Evolutionary conservation across 2,888 invertebrate genomes (phyloP).

Genomic region (Clepsis dumicolana): DNA sequence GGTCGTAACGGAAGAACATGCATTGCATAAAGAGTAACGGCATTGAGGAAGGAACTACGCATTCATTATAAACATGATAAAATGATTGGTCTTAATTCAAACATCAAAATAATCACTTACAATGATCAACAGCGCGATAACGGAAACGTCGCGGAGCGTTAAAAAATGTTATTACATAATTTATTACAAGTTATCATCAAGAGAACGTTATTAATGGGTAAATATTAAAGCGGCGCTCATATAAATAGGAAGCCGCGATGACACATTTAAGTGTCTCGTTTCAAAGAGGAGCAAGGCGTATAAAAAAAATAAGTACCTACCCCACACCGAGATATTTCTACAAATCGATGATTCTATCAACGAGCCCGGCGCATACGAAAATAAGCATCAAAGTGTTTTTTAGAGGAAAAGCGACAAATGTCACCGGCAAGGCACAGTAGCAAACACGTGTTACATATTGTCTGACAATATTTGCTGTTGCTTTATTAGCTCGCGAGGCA

Average conservation of each 20-base stretch:
- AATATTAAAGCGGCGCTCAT: conserved; percentile 69
- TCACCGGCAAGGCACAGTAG: conserved; percentile 75
- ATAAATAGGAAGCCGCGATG: conserved; percentile 80
- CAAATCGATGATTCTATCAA: conserved; percentile 83
- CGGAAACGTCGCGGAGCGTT: conserved; percentile 59
- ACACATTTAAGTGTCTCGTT: conserved; percentile 80
- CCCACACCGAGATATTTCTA: conserved; percentile 79
- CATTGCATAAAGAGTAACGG: background rate
- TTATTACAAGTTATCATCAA: conserved; percentile 63
- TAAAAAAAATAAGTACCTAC: conserved; percentile 68
- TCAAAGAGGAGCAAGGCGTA: conserved; percentile 72
- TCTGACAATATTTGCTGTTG: conserved; percentile 82
- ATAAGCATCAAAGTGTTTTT: conserved; percentile 85
- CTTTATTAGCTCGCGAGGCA: conserved; percentile 76
- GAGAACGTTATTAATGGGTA: conserved; percentile 62
- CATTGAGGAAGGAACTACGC: conserved; percentile 1
- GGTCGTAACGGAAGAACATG: background rate
- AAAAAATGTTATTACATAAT: conserved; percentile 55
- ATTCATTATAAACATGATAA: conserved; percentile 26
- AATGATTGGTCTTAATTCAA: conserved; percentile 35
- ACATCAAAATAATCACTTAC: conserved; percentile 39
- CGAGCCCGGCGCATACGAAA: conserved; percentile 80
- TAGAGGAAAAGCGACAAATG: conserved; percentile 81
- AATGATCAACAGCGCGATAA: conserved; percentile 63
- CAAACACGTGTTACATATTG: conserved; percentile 84